Percentiles rank a stretch among this genome's conserved stretches.
Conservation (phyloP, 2,113 vertebrate genomes). For the Rhipidura dahli region DNA sequence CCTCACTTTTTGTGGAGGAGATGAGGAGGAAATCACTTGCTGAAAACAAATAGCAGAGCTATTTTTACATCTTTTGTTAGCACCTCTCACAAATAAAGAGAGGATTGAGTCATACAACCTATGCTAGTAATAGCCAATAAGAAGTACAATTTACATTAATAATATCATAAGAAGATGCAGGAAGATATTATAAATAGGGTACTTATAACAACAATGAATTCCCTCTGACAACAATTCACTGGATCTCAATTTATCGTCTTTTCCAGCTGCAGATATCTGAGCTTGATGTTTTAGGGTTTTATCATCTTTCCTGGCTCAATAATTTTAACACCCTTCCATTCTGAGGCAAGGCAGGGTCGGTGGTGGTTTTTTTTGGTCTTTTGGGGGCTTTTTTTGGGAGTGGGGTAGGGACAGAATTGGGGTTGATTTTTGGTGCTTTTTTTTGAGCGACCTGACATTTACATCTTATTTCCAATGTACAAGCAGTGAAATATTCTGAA, state of each 20-base stretch:
- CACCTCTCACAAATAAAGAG: background rate
- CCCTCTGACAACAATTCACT: background rate
- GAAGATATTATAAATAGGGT: background rate
- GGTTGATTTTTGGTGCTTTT: background rate
- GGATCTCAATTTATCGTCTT: background rate
- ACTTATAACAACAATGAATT: background rate
- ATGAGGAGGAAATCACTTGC: background rate
- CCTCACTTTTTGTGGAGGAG: background rate
- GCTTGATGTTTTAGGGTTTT: background rate
- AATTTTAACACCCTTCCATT: background rate
- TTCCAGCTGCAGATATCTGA: background rate
- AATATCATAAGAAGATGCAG: background rate
- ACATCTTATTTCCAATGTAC: background rate
- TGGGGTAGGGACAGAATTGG: rapidly evolving
- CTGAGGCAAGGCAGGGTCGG: background rate
- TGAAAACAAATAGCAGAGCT: background rate
- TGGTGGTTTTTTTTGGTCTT: background rate
- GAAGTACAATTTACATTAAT: background rate
- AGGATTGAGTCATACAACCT: background rate
- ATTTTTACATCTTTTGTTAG: slow-evolving; percentile 11
- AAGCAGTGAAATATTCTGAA: background rate
- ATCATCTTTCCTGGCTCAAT: background rate
- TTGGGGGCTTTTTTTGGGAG: background rate
- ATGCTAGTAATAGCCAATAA: background rate
- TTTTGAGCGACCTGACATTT: background rate